Evolutionary conservation across 35 echinoderm and acorn worm genomes (phyloP).

Genomic region (Ptychodera flava): DNA sequence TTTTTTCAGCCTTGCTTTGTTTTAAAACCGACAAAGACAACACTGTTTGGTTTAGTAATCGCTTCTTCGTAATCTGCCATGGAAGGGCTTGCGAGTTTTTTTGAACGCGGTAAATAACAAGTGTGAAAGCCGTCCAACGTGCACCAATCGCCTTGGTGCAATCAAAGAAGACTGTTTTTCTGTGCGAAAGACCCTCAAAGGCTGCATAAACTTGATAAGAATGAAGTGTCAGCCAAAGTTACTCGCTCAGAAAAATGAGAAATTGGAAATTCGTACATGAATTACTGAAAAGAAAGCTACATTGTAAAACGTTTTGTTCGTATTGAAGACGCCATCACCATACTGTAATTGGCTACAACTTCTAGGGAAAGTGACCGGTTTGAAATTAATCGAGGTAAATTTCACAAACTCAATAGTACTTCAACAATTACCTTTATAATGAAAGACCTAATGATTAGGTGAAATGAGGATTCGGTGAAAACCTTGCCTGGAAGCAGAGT

Average conservation of each 20-base stretch:
- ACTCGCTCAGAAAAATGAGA: background rate
- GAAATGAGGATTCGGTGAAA: too few relatives aligned
- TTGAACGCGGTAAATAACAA: too few relatives aligned
- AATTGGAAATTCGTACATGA: conserved; percentile 1
- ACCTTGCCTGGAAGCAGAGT: too few relatives aligned
- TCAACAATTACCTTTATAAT: background rate
- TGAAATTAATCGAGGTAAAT: background rate
- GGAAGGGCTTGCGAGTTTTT: background rate
- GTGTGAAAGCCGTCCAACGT: too few relatives aligned
- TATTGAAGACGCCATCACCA: background rate
- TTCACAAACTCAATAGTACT: background rate
- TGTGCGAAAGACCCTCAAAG: background rate
- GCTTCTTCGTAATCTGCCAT: background rate
- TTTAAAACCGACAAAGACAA: background rate
- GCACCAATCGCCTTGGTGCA: background rate
- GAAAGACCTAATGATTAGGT: too few relatives aligned
- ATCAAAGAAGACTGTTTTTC: background rate
- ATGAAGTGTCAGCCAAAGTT: background rate
- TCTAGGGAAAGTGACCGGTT: background rate
- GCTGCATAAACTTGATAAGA: background rate
- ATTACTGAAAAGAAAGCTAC: background rate
- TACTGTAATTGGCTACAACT: background rate
- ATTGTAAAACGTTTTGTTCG: background rate
- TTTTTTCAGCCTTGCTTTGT: background rate
- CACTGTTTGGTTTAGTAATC: background rate